phyloP scores from a whole-genome alignment of 2,797 vertebrate genomes.

The Selene dorsalis region DNA sequence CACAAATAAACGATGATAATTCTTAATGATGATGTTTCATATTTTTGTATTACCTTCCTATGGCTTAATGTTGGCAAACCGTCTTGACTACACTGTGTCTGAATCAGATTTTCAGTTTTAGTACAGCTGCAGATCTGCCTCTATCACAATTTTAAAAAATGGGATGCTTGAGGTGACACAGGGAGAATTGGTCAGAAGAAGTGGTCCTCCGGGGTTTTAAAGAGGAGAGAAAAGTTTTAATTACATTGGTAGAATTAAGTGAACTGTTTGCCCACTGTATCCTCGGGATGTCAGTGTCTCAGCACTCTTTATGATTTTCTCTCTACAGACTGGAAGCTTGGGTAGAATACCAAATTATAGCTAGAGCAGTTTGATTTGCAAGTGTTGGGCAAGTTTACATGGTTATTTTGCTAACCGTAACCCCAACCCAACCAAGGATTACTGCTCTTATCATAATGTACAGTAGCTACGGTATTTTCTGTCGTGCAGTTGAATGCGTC shows the following conservation, averaged over 20 bases:
- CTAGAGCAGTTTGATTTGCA: neutral
- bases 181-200: constrained; percentile 13
- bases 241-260: constrained; percentile 36
- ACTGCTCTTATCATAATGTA: neutral
- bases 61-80: neutral
- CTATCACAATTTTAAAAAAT: constrained; percentile 46
- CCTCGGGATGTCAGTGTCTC: constrained; percentile 42
- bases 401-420: constrained; percentile 11
- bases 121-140: constrained; percentile 20
- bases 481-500: neutral
- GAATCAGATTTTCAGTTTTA: neutral
- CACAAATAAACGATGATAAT: neutral
- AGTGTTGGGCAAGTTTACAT: neutral
- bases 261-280: constrained; percentile 34
- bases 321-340: neutral
- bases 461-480: neutral
- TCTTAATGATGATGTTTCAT: neutral
- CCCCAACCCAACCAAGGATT: no score
- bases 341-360: constrained; percentile 16
- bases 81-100: neutral
- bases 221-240: constrained; percentile 48
- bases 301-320: constrained; percentile 3
- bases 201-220: constrained; percentile 12
- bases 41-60: neutral
- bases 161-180: constrained; percentile 19